Evolutionary conservation across 2,888 invertebrate genomes (phyloP), one percentile per base, ranked within the genome.

Genomic region (Noctua pronuba): DNA sequence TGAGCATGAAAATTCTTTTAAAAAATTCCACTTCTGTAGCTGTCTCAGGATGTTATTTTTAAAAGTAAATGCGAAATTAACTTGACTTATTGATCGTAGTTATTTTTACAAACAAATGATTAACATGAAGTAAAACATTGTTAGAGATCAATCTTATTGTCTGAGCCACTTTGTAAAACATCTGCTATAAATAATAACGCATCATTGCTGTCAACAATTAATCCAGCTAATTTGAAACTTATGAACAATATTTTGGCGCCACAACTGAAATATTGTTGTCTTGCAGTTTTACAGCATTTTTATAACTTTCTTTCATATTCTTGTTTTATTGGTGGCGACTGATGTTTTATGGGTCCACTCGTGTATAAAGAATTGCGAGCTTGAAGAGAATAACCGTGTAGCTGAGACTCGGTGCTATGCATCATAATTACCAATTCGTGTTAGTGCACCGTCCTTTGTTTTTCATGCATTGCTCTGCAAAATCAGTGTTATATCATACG

Each of bases 191-290:
- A 81, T 68, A 77, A 67, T 73, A 58, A 65, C 46, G 55, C 49
- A 84, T 77, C 46, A 70, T 82, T 74, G 60, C 71, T 77, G 81
- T 75, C 77, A 71, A 69, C 73, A 74, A 76, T 82, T 72, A 83
- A 80, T 80, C 79, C 67, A 52, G 60, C 58, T 80, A 83, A 88
- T 84, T 80, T 86, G 62, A 75, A 76, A 77, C 38, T 80, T 68
- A 79, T 79, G 58, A 81, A 66, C 73, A 84, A 82, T 83, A 78
- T 85, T 77, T 80, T 79, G 88, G 88, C 87, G 85, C 87, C 88
- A 78, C 64, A 44, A 64, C 38, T 68, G 73, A 77, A 77, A 71
- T 79, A 79, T 77, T 64, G 65, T 49, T 77, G 70, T 80, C 41
- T 80, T 73, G 49, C 35, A 69, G 35, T 73, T 73, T 82, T 44